Evolutionary conservation across 2,113 vertebrate species (phyloP).

Genomic region (Oryzias curvinotus): DNA sequence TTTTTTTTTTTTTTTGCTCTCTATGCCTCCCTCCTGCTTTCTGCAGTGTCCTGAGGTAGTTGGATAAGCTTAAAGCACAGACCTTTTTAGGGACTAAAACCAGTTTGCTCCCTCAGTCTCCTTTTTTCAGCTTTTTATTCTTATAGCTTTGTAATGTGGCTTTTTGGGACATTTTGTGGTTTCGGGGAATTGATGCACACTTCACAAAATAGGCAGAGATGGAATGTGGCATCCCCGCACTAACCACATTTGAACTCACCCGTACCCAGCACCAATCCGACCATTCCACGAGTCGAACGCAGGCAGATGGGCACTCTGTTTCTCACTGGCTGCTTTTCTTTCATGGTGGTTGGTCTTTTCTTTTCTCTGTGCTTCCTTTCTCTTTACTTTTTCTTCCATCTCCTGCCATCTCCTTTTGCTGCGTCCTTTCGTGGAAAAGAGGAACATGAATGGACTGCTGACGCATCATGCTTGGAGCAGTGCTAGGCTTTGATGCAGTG

Average conservation of each 20-base stretch:
- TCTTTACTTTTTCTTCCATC: conserved; percentile 13
- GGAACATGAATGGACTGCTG: conserved; percentile 88
- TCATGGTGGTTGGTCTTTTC: neutral
- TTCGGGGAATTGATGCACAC: conserved; percentile 49
- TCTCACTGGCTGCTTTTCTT: conserved; percentile 25
- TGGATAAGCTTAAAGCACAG: conserved; percentile 74
- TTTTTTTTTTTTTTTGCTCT: conserved; percentile 11
- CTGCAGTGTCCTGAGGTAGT: conserved; percentile 79
- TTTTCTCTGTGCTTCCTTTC: neutral
- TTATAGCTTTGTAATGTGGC: conserved; percentile 40
- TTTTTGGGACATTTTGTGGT: conserved; percentile 55
- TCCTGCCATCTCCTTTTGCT: conserved; percentile 27
- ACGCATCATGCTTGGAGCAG: conserved; percentile 83
- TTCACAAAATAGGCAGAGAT: conserved; percentile 56
- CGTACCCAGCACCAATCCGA: conserved; percentile 39
- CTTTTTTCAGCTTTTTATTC: conserved; percentile 32
- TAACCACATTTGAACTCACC: conserved; percentile 68
- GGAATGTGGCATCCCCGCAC: conserved; percentile 61
- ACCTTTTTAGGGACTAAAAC: conserved; percentile 69
- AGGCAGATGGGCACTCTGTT: conserved; percentile 34
- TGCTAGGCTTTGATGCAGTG: conserved; percentile 86
- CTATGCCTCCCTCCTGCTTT: conserved; percentile 39
- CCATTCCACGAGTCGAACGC: conserved; percentile 33
- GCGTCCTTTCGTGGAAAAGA: conserved; percentile 77
- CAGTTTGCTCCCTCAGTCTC: conserved; percentile 51